phyloP scores from a whole-genome alignment of 2,113 vertebrate genomes.

The Bos taurus region DNA sequence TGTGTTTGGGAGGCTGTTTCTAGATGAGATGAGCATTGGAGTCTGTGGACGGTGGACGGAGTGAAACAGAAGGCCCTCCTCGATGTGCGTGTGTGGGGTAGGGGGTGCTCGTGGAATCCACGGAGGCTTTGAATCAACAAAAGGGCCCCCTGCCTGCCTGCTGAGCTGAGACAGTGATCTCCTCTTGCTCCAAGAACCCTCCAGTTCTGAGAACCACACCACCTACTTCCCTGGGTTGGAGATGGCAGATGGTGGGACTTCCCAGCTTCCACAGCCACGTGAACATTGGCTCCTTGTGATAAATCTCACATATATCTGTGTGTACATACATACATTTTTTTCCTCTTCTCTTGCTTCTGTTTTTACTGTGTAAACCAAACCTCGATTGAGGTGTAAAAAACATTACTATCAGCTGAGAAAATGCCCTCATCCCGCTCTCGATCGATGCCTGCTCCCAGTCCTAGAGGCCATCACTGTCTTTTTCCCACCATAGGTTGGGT shows the following conservation, averaged over 20 bases:
- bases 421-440: neutral
- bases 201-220: neutral
- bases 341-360: neutral
- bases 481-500: neutral
- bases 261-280: neutral
- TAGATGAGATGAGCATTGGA: neutral
- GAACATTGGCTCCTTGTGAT: neutral
- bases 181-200: neutral
- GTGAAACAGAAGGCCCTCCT: neutral
- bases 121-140: neutral
- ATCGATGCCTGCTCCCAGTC: neutral
- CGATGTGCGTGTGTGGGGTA: accelerated
- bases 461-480: neutral
- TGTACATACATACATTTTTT: no score
- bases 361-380: neutral
- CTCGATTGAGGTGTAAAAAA: neutral
- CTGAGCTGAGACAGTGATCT: neutral
- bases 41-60: neutral
- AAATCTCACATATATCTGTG: neutral
- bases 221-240: neutral
- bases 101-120: no score
- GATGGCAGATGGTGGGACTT: neutral
- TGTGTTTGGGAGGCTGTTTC: neutral
- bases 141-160: neutral
- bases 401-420: neutral